Evolutionary conservation across 2,113 vertebrate species (phyloP).

Genomic region (Ophthalmolycus amberensis): DNA sequence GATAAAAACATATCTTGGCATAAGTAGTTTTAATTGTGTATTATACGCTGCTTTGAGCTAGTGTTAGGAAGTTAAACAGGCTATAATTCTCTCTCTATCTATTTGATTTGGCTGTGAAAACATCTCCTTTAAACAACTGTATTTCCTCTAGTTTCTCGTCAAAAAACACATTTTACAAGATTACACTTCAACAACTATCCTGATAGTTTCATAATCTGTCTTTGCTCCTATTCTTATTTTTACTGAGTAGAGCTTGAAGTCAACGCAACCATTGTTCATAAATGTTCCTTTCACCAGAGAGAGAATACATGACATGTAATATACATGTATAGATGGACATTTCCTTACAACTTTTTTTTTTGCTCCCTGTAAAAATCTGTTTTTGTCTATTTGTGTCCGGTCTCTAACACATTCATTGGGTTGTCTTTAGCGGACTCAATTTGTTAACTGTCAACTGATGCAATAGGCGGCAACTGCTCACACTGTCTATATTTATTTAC

Average conservation of each 20-base stretch:
- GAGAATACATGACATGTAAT: neutral
- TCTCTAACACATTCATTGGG: conserved; percentile 45
- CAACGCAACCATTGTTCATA: neutral
- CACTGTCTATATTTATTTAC: conserved; percentile 49
- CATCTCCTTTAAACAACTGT: no score
- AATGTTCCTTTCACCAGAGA: neutral
- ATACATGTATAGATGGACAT: neutral
- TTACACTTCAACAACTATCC: neutral
- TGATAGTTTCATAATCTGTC: neutral
- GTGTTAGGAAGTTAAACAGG: neutral
- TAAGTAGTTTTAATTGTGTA: neutral
- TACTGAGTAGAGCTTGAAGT: neutral
- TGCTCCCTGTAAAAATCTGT: conserved; percentile 23
- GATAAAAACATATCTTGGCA: neutral
- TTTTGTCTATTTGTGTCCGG: conserved; percentile 40
- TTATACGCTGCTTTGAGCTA: neutral
- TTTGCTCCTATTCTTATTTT: no score
- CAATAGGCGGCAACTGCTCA: conserved; percentile 67
- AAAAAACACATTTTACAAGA: neutral
- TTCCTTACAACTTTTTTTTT: neutral
- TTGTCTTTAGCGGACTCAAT: conserved; percentile 63
- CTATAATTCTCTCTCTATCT: neutral
- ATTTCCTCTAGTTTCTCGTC: no score
- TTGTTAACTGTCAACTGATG: conserved; percentile 73
- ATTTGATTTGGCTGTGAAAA: neutral